Evolutionary conservation across 2,113 vertebrate genomes (phyloP).

Genomic region (Brachypodius melanocephalos): DNA sequence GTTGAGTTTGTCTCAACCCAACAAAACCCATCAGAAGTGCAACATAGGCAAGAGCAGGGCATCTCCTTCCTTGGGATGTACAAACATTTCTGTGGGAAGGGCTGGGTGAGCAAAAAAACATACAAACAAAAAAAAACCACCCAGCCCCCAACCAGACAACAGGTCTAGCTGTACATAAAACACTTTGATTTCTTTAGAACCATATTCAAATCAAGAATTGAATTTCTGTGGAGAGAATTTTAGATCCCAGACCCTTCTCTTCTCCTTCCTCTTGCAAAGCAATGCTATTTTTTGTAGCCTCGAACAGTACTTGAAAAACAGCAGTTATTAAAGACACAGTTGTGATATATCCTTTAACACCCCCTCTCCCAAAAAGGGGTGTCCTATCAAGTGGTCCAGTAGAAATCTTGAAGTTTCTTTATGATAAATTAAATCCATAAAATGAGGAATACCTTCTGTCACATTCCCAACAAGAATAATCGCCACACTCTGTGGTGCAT

Average conservation of each 20-base stretch:
- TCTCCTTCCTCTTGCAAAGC: constrained; percentile 28
- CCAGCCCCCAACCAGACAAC: background rate
- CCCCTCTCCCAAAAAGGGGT: constrained; percentile 25
- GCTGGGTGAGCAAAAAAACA: background rate
- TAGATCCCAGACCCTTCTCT: constrained; percentile 33
- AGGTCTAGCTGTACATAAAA: background rate
- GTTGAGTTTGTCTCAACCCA: background rate
- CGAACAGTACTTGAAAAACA: constrained; percentile 55
- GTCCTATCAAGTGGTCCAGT: constrained; percentile 41
- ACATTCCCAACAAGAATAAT: constrained; percentile 35
- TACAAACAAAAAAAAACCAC: background rate
- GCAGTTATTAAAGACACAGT: constrained; percentile 66
- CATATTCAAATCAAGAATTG: background rate
- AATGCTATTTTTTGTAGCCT: constrained; percentile 30
- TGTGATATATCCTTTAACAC: constrained; percentile 39
- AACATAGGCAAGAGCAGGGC: background rate
- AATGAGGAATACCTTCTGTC: constrained; percentile 55
- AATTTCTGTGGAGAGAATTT: constrained; percentile 16
- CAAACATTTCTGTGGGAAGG: background rate
- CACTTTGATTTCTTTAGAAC: constrained; percentile 4
- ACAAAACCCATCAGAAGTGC: background rate
- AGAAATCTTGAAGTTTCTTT: constrained; percentile 56
- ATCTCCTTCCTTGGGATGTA: background rate
- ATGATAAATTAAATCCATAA: constrained; percentile 57
- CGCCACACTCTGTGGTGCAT: background rate